A percentile compares a stretch with the other conserved stretches of the same genome.
Evolutionary conservation across 2,797 vertebrate genomes (phyloP).

Genomic region (Schizothorax lantsangensis): DNA sequence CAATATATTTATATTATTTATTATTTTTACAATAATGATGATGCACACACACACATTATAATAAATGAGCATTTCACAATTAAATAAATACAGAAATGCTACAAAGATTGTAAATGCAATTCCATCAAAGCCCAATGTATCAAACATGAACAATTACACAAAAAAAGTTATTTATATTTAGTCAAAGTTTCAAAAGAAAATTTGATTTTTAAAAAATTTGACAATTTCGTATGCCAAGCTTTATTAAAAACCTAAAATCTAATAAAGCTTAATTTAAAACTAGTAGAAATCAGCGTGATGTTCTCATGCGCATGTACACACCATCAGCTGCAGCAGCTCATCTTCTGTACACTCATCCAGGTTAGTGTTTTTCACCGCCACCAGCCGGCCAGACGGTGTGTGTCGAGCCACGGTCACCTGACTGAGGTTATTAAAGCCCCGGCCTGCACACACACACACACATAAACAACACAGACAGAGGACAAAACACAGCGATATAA

Average conservation of each 20-base stretch:
- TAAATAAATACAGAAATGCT: not conserved
- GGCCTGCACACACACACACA: conserved; percentile 76
- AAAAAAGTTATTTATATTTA: no score
- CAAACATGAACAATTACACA: not conserved
- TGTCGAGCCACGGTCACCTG: conserved; percentile 92
- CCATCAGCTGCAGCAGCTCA: conserved; percentile 91
- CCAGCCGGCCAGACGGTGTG: conserved; percentile 85
- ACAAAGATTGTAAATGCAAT: not conserved
- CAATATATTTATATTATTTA: not conserved
- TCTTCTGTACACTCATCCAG: conserved; percentile 95
- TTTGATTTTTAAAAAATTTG: not conserved
- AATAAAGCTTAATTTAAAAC: not conserved
- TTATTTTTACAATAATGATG: not conserved
- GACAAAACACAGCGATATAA: not conserved
- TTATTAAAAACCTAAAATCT: not conserved
- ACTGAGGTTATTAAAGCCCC: conserved; percentile 92
- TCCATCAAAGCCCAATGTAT: not conserved
- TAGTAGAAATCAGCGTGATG: not conserved
- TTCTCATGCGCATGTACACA: conserved; percentile 63
- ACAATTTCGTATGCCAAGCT: not conserved
- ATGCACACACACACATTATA: not conserved
- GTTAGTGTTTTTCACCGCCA: conserved; percentile 92
- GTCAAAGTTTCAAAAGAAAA: not conserved
- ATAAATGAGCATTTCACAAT: not conserved
- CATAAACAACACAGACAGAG: not conserved